These are phyloP conservation scores for Meganola albula DNA, from an alignment of 2,888 invertebrate species.

Conservation along the genomic window DNA sequence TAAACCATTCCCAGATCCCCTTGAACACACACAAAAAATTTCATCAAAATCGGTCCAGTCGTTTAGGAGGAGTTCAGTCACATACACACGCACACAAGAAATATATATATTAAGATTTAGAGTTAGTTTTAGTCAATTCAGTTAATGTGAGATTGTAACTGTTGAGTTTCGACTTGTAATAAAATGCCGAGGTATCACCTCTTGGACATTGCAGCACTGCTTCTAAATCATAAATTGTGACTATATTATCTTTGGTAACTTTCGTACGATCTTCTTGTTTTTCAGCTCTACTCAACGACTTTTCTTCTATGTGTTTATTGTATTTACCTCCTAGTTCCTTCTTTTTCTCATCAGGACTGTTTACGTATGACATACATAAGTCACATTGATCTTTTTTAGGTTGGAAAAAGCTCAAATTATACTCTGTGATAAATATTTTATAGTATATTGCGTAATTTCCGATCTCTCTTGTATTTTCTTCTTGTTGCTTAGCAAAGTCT, in stretches of 20 bases:
- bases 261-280: conserved; percentile 5
- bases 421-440: conserved; percentile 2
- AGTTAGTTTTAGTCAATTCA: background rate
- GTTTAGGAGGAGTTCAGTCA: no score
- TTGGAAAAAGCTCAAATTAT: conserved; percentile 1
- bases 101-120: no score
- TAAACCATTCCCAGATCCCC: no score
- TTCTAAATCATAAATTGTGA: conserved; percentile 9
- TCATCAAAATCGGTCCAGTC: no score
- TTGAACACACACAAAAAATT: no score
- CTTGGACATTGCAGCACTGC: conserved; percentile 9
- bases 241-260: conserved; percentile 1
- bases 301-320: conserved; percentile 7
- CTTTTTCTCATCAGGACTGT: conserved; percentile 1
- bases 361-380: conserved; percentile 4
- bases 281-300: conserved; percentile 6
- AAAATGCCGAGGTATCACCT: conserved; percentile 11
- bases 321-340: conserved; percentile 3
- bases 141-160: conserved; percentile 7
- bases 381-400: conserved; percentile 12
- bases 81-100: no score
- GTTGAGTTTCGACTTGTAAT: conserved; percentile 9
- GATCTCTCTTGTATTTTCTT: background rate
- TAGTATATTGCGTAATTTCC: conserved; percentile 6
- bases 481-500: conserved; percentile 4